These are phyloP conservation scores for Nothocercus nigrocapillus DNA, from an alignment of 2,113 vertebrate genomes.

Conservation along the genomic window DNA sequence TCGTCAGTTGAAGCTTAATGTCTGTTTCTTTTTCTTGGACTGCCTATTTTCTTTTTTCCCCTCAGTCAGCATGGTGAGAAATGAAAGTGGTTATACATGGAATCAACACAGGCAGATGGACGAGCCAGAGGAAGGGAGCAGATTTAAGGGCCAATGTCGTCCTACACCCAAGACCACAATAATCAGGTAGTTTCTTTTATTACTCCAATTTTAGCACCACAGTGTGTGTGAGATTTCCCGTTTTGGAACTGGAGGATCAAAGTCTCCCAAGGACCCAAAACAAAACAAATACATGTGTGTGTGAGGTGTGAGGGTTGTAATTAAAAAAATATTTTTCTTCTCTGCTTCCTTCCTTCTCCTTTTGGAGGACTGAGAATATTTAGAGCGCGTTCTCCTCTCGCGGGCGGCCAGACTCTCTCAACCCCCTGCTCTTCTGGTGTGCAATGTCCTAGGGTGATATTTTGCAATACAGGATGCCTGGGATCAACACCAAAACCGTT, in stretches of 20 bases:
- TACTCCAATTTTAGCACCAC: constrained; percentile 31
- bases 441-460: background rate
- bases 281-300: background rate
- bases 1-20: constrained; percentile 63
- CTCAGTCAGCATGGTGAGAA: constrained; percentile 52
- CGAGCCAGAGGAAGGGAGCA: constrained; percentile 42
- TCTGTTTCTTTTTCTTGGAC: constrained; percentile 64
- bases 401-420: background rate
- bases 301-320: background rate
- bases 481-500: background rate
- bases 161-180: constrained; percentile 55
- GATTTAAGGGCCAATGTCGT: constrained; percentile 23
- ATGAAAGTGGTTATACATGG: constrained; percentile 46
- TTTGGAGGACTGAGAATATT: background rate
- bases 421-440: background rate
- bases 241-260: background rate
- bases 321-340: background rate
- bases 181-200: constrained; percentile 29
- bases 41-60: background rate
- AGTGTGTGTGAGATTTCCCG: background rate
- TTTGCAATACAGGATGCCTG: background rate
- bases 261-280: background rate
- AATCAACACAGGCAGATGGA: constrained; percentile 17
- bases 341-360: background rate
- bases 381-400: background rate